Evolutionary conservation across 2,888 invertebrate genomes (phyloP).

Genomic region (Drosophila falleni): DNA sequence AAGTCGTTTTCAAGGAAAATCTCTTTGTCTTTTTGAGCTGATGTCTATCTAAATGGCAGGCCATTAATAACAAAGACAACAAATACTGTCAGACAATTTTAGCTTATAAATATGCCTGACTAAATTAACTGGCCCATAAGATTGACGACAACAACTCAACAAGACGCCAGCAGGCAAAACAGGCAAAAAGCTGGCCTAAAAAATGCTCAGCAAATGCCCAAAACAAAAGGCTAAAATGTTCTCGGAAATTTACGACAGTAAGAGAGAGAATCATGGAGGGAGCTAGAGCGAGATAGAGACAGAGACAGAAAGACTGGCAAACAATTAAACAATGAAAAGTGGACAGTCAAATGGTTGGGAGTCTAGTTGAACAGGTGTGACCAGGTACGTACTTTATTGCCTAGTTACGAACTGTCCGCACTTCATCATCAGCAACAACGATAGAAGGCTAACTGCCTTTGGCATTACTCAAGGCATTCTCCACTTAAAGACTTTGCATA

Average conservation of each 20-base stretch:
- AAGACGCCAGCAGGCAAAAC: conserved; percentile 20
- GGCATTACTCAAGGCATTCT: conserved; percentile 45
- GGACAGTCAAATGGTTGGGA: conserved; percentile 61
- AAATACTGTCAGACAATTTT: conserved; percentile 25
- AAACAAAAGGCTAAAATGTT: conserved; percentile 53
- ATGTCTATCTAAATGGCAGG: conserved; percentile 46
- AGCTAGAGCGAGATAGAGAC: background rate
- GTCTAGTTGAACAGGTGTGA: conserved; percentile 62
- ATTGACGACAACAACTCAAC: conserved; percentile 59
- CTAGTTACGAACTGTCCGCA: conserved; percentile 67
- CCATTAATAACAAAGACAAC: conserved; percentile 55
- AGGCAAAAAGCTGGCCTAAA: conserved; percentile 24
- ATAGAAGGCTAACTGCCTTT: conserved; percentile 31
- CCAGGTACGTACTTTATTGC: conserved; percentile 59
- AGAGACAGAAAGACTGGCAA: conserved; percentile 30
- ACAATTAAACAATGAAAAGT: conserved; percentile 76
- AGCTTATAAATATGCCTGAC: conserved; percentile 50
- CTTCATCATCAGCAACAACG: conserved; percentile 59
- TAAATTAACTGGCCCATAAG: conserved; percentile 66
- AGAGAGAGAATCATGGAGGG: background rate
- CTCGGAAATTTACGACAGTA: conserved; percentile 57
- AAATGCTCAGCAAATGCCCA: conserved; percentile 34
- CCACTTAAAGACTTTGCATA: background rate
- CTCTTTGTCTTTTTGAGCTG: conserved; percentile 25
- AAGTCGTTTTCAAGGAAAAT: conserved; percentile 3